phyloP scores from a whole-genome alignment of 2,113 vertebrate genomes.

The Pelodiscus sinensis region DNA sequence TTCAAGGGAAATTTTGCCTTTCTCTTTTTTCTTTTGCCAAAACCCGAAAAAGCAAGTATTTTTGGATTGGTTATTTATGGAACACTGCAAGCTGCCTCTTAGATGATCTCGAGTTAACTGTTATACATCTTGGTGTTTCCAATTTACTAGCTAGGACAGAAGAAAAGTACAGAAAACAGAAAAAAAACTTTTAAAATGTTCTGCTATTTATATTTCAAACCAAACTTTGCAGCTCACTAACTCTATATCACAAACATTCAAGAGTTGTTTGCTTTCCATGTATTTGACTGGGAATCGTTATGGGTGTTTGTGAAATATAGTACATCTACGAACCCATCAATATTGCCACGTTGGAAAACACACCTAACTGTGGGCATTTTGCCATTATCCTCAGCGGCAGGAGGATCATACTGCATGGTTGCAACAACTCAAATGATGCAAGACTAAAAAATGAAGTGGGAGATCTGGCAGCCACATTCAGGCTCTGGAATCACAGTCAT shows the following conservation, averaged over 20 bases:
- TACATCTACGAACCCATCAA: background rate
- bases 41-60: slow-evolving; percentile 1
- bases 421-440: background rate
- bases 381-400: background rate
- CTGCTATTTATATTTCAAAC: background rate
- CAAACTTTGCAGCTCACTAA: background rate
- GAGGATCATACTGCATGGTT: background rate
- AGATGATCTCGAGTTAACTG: slow-evolving; percentile 35
- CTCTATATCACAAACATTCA: background rate
- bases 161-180: background rate
- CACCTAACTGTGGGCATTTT: background rate
- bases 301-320: background rate
- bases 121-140: slow-evolving; percentile 30
- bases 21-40: slow-evolving; percentile 12
- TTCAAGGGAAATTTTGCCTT: slow-evolving; percentile 1
- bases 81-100: slow-evolving; percentile 30
- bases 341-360: background rate
- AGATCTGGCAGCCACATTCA: background rate
- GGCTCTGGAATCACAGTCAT: background rate
- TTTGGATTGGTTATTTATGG: slow-evolving; percentile 40
- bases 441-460: background rate
- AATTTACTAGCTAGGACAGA: slow-evolving; percentile 9
- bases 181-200: background rate
- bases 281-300: background rate
- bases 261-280: background rate